Evolutionary conservation across 2,113 vertebrate genomes (phyloP).

Genomic region (Irena cyanogastra): DNA sequence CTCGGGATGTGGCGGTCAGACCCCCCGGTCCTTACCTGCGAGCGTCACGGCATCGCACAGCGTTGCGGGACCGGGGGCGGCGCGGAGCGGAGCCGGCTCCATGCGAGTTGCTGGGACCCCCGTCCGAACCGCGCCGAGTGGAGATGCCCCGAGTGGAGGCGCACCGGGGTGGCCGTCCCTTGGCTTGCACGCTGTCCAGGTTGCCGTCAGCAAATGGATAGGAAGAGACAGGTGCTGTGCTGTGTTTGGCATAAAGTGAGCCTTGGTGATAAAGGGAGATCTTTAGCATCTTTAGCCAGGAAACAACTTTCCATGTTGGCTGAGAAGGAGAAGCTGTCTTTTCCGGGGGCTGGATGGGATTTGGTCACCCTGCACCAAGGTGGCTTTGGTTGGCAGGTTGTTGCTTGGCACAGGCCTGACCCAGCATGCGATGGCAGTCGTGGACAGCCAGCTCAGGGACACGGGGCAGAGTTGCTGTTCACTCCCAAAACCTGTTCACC

Average conservation of each 20-base stretch:
- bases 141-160: neutral
- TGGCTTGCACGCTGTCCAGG: rapidly evolving
- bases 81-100: neutral
- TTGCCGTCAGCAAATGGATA: neutral
- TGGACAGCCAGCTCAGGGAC: neutral
- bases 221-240: neutral
- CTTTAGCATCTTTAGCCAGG: neutral
- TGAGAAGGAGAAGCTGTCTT: neutral
- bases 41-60: neutral
- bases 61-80: neutral
- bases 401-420: neutral
- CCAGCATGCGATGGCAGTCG: rapidly evolving
- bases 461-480: neutral
- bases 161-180: neutral
- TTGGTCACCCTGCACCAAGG: neutral
- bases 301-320: rapidly evolving
- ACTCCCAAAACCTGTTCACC: neutral
- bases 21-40: neutral
- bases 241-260: neutral
- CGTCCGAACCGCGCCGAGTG: rapidly evolving
- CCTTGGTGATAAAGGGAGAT: neutral
- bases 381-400: neutral
- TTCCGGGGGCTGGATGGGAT: neutral
- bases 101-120: neutral
- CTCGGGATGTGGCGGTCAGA: neutral